Conservation (phyloP, 2,113 vertebrate genomes). For the Megatriorchis doriae region DNA sequence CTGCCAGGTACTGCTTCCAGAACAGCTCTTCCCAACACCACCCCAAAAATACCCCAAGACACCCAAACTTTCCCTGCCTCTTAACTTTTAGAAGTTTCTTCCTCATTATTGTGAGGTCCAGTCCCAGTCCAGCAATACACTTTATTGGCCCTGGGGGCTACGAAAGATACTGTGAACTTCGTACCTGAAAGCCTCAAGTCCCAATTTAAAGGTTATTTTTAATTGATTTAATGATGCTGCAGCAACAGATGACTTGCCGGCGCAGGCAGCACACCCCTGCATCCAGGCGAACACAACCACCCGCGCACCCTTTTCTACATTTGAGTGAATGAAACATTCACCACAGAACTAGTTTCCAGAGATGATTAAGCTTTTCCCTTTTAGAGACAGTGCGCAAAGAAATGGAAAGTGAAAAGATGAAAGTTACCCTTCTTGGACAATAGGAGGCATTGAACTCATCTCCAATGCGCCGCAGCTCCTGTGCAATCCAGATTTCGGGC, state of each 20-base stretch:
- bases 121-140: not conserved
- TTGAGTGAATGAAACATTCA: not conserved
- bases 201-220: not conserved
- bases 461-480: constrained; percentile 84
- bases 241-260: not conserved
- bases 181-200: not conserved
- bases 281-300: not conserved
- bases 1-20: not conserved
- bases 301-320: not conserved
- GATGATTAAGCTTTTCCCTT: not conserved
- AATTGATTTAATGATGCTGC: accelerated
- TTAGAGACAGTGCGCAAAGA: not conserved
- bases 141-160: too few relatives aligned
- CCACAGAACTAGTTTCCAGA: constrained; percentile 21
- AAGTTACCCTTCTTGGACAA: constrained; percentile 75
- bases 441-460: constrained; percentile 83
- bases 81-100: not conserved
- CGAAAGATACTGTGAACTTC: accelerated
- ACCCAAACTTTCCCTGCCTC: too few relatives aligned
- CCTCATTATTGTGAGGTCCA: not conserved
- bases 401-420: not conserved
- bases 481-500: constrained; percentile 80
- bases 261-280: not conserved
- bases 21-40: accelerated
- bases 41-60: not conserved